phyloP scores from a whole-genome alignment of 2,797 vertebrate species.

The Silurus lanzhouensis region DNA sequence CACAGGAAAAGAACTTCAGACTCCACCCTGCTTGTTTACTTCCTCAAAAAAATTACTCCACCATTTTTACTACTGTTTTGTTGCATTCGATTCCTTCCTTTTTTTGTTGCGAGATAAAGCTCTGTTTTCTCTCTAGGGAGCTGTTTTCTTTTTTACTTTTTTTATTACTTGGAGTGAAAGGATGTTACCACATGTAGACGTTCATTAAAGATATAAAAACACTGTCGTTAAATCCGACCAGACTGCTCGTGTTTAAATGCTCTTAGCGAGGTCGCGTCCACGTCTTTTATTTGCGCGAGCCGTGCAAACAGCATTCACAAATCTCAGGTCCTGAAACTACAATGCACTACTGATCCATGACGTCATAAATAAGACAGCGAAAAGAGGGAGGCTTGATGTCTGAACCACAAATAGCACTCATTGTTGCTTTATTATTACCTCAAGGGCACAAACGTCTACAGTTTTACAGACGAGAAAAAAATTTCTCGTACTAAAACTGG shows the following conservation, averaged over 20 bases:
- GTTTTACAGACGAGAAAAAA: background rate
- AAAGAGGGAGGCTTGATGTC: slow-evolving; percentile 1
- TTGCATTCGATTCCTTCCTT: slow-evolving; percentile 17
- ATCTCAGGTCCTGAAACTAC: background rate
- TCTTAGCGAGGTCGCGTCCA: background rate
- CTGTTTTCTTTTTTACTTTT: background rate
- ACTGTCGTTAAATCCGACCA: background rate
- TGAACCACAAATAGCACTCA: slow-evolving; percentile 22
- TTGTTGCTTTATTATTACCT: slow-evolving; percentile 33
- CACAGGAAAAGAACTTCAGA: background rate
- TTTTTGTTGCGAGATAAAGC: background rate
- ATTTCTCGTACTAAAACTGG: background rate
- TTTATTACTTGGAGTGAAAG: slow-evolving; percentile 14
- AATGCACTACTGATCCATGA: background rate
- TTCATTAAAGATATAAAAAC: background rate
- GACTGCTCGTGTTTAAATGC: background rate
- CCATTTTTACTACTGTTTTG: background rate
- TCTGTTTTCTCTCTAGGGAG: slow-evolving; percentile 1
- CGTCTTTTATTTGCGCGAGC: background rate
- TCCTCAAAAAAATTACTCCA: background rate
- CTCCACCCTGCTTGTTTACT: slow-evolving; percentile 34
- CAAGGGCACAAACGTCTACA: slow-evolving; percentile 6
- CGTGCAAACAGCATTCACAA: background rate
- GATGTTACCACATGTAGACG: slow-evolving; percentile 5
- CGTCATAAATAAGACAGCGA: background rate